Conservation (phyloP, 1,140 invertebrate genomes). For the Drosophila mauritiana region DNA sequence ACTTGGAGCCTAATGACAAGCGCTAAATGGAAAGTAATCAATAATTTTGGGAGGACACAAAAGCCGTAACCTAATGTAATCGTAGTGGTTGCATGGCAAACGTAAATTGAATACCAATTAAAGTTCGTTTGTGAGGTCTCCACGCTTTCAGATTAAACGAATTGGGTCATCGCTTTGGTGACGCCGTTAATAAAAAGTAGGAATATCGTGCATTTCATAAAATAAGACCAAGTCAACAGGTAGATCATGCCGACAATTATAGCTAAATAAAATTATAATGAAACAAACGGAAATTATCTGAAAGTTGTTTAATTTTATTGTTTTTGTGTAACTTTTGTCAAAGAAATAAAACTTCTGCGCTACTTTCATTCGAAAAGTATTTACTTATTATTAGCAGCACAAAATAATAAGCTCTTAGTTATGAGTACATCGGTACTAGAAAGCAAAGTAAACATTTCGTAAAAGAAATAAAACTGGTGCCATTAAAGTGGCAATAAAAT, state of each 20-base stretch:
- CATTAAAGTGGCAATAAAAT: too few species aligned
- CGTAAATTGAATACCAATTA: slow-evolving; percentile 19
- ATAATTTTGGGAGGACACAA: slow-evolving; percentile 11
- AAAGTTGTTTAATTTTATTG: too few species aligned
- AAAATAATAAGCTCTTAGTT: too few species aligned
- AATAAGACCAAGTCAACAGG: not conserved
- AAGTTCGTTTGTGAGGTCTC: not conserved
- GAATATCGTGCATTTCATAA: not conserved
- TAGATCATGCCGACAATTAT: not conserved
- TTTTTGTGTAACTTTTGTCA: too few species aligned
- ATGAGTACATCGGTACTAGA: too few species aligned
- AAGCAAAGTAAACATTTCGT: too few species aligned
- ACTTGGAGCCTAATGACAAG: slow-evolving; percentile 29
- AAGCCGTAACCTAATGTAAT: too few species aligned
- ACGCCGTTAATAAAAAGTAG: not conserved
- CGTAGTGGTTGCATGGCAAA: not conserved
- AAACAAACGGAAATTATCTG: too few species aligned
- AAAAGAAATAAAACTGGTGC: too few species aligned
- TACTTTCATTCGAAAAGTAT: too few species aligned
- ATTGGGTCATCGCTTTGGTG: slow-evolving; percentile 14
- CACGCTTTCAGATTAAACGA: not conserved
- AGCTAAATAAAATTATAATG: not conserved
- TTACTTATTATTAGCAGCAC: too few species aligned
- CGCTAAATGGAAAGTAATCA: slow-evolving; percentile 32
- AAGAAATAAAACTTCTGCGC: too few species aligned